These are phyloP conservation scores for Caenorhabditis sp. DNA, from an alignment of 2,888 invertebrate genomes.

Conservation along the genomic window DNA sequence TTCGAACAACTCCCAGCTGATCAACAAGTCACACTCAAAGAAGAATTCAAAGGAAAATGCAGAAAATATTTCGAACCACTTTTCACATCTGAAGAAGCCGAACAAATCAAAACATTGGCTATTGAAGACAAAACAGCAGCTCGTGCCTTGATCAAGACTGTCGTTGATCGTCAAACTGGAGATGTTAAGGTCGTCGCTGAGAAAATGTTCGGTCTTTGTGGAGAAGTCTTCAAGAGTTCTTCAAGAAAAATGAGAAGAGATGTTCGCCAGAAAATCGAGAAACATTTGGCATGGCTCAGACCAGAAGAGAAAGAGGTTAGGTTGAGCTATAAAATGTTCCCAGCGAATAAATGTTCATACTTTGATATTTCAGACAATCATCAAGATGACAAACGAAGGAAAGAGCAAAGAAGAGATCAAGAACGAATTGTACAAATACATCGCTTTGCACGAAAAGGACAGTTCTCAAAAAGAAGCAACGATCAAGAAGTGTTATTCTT, in stretches of 20 bases:
- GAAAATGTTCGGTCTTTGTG: constrained; percentile 40
- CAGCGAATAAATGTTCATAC: no score
- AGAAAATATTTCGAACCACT: constrained; percentile 38
- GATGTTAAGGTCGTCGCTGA: constrained; percentile 34
- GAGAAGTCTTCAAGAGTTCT: constrained; percentile 27
- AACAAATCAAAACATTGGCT: constrained; percentile 25
- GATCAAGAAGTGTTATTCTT: constrained; percentile 53
- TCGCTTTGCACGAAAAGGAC: constrained; percentile 36
- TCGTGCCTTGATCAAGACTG: constrained; percentile 20
- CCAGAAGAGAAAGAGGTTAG: constrained; percentile 6
- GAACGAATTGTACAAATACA: constrained; percentile 50
- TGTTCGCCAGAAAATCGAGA: constrained; percentile 17
- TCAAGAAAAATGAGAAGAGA: constrained; percentile 21
- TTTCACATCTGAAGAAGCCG: constrained; percentile 28
- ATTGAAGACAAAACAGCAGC: constrained; percentile 20
- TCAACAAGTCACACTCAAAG: constrained; percentile 14
- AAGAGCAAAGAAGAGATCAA: constrained; percentile 53
- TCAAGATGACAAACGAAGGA: constrained; percentile 40
- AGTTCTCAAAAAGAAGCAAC: constrained; percentile 30
- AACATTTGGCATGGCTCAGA: constrained; percentile 11
- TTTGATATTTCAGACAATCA: constrained; percentile 8
- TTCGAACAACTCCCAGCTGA: constrained; percentile 11
- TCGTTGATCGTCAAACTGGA: constrained; percentile 36
- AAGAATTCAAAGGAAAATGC: constrained; percentile 49
- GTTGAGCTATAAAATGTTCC: no score